Percentiles rank a stretch among this genome's conserved stretches.
Conservation (phyloP, 2,113 vertebrate species). For the Xyrauchen texanus region DNA sequence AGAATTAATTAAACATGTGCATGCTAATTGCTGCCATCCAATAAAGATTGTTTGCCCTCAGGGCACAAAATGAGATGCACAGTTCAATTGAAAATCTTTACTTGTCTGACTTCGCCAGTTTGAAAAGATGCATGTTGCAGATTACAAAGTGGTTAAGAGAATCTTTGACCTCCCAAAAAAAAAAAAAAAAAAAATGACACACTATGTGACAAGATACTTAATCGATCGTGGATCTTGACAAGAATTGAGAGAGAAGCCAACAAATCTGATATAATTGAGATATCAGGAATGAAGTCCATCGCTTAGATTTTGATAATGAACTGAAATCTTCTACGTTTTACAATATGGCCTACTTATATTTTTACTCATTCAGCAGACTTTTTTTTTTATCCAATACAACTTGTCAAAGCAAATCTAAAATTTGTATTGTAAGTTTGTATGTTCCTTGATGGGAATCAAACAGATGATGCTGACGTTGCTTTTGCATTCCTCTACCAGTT, state of each 20-base stretch:
- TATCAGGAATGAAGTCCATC: background rate
- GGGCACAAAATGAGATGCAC: conserved; percentile 46
- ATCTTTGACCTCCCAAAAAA: conserved; percentile 39
- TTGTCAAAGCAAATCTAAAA: too few relatives aligned
- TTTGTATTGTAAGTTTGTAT: too few relatives aligned
- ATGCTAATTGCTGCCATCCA: conserved; percentile 51
- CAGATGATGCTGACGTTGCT: too few relatives aligned
- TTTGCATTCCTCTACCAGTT: too few relatives aligned
- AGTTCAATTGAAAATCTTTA: conserved; percentile 57
- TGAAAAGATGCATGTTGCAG: conserved; percentile 35
- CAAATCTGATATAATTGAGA: background rate
- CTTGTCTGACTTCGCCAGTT: conserved; percentile 42
- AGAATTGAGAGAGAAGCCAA: conserved; percentile 1
- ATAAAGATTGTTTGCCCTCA: conserved; percentile 49
- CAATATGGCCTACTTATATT: background rate
- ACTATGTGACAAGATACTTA: conserved; percentile 15
- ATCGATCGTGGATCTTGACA: conserved; percentile 39
- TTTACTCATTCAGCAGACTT: too few relatives aligned
- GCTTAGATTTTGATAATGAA: background rate
- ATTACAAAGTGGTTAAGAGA: conserved; percentile 44
- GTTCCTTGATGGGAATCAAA: too few relatives aligned
- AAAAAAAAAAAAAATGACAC: conserved; percentile 22
- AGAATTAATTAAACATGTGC: conserved; percentile 57
- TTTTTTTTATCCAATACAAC: too few relatives aligned
- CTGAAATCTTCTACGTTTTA: conserved; percentile 1